These are phyloP conservation scores for Brotula barbata DNA, from an alignment of 2,797 vertebrate species.

Conservation along the genomic window DNA sequence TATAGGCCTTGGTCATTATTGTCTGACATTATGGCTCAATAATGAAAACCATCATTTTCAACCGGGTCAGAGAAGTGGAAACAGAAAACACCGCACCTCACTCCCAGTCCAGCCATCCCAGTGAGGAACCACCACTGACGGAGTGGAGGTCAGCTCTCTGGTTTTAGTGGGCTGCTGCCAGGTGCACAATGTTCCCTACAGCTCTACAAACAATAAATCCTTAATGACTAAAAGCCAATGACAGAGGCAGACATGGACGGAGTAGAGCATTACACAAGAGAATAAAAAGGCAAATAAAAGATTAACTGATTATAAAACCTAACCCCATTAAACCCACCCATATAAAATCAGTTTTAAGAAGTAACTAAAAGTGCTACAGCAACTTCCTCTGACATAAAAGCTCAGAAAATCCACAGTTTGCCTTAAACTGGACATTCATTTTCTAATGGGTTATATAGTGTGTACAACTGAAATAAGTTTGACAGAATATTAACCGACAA, in stretches of 20 bases:
- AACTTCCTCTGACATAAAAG: not conserved
- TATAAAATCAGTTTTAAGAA: not conserved
- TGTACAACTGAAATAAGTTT: too few species aligned
- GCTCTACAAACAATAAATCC: constrained; percentile 44
- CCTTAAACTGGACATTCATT: too few species aligned
- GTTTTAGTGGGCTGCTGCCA: constrained; percentile 38
- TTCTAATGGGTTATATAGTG: too few species aligned
- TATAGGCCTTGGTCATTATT: too few species aligned
- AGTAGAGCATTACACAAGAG: constrained; percentile 14
- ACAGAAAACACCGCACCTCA: too few species aligned
- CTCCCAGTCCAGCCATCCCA: not conserved
- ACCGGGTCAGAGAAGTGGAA: too few species aligned
- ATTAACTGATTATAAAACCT: constrained; percentile 8
- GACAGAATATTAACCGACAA: too few species aligned
- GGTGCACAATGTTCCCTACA: constrained; percentile 38
- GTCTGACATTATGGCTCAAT: too few species aligned
- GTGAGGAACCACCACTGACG: constrained; percentile 7
- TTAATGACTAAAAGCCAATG: constrained; percentile 30
- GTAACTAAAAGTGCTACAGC: not conserved
- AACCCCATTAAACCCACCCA: not conserved
- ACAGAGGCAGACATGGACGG: constrained; percentile 13
- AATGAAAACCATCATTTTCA: too few species aligned
- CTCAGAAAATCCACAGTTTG: too few species aligned
- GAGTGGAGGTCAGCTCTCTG: constrained; percentile 5
- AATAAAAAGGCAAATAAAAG: constrained; percentile 9